Conservation (phyloP, 2,113 vertebrate genomes). For the Microcebus ravelobensis region DNA sequence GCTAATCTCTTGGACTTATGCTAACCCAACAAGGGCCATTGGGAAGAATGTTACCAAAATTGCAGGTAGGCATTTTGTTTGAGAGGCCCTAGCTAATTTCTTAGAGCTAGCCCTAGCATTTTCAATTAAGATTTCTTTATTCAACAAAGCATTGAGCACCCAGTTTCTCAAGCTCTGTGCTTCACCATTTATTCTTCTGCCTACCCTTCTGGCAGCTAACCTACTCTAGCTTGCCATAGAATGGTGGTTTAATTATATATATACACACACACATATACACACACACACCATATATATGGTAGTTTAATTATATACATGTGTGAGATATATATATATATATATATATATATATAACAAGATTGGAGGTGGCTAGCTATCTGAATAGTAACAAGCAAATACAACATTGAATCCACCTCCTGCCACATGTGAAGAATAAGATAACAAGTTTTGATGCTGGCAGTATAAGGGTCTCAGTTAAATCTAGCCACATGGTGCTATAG, state of each 20-base stretch:
- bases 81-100: not conserved
- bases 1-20: not conserved
- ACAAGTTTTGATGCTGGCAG: not conserved
- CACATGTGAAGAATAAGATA: not conserved
- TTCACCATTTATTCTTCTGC: not conserved
- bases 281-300: too few species aligned
- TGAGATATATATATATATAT: too few species aligned
- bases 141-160: not conserved
- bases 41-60: conserved; percentile 13
- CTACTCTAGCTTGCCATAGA: not conserved
- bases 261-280: too few species aligned
- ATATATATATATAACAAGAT: not conserved
- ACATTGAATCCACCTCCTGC: not conserved
- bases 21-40: not conserved
- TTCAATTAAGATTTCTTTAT: not conserved
- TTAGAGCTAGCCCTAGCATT: not conserved
- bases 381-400: not conserved
- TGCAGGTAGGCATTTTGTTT: not conserved
- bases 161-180: not conserved
- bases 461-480: not conserved
- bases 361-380: not conserved
- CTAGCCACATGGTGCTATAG: not conserved
- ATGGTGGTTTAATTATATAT: not conserved
- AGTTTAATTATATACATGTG: too few species aligned
- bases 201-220: not conserved